Conservation (phyloP, 2,888 invertebrate genomes). For the Acronicta aceris region DNA sequence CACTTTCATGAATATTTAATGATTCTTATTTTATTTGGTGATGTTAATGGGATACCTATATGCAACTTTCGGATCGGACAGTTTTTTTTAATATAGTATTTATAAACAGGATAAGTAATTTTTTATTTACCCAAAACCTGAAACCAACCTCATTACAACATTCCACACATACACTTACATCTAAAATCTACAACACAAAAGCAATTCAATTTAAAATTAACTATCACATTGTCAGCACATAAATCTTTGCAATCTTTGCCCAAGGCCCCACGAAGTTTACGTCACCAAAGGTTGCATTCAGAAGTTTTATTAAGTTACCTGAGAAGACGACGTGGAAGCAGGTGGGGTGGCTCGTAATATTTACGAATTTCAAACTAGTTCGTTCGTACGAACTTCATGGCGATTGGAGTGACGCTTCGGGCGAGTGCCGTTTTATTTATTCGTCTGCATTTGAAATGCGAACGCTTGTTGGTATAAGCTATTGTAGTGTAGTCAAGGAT, state of each 20-base stretch:
- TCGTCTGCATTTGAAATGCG: constrained; percentile 41
- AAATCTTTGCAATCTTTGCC: constrained; percentile 52
- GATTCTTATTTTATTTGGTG: too few species aligned
- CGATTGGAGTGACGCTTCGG: constrained; percentile 28
- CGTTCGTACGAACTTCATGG: constrained; percentile 60
- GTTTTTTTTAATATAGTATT: too few species aligned
- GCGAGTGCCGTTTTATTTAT: constrained; percentile 49
- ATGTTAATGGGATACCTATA: too few species aligned
- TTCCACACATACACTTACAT: neutral
- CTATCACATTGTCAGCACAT: constrained; percentile 58
- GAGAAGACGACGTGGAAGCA: constrained; percentile 59
- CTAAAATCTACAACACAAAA: constrained; percentile 19
- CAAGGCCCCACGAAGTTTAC: constrained; percentile 53
- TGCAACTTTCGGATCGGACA: too few species aligned
- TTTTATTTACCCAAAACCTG: too few species aligned
- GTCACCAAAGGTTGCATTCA: constrained; percentile 70
- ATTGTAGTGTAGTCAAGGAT: constrained; percentile 29
- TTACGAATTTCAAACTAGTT: constrained; percentile 64
- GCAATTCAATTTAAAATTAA: constrained; percentile 57
- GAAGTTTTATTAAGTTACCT: constrained; percentile 78
- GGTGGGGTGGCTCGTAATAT: constrained; percentile 54
- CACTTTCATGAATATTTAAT: too few species aligned
- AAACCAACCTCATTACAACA: neutral
- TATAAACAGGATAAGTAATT: too few species aligned
- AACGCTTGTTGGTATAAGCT: constrained; percentile 8